phyloP scores from a whole-genome alignment of 1,140 invertebrate species.

The Neodiprion virginianus region DNA sequence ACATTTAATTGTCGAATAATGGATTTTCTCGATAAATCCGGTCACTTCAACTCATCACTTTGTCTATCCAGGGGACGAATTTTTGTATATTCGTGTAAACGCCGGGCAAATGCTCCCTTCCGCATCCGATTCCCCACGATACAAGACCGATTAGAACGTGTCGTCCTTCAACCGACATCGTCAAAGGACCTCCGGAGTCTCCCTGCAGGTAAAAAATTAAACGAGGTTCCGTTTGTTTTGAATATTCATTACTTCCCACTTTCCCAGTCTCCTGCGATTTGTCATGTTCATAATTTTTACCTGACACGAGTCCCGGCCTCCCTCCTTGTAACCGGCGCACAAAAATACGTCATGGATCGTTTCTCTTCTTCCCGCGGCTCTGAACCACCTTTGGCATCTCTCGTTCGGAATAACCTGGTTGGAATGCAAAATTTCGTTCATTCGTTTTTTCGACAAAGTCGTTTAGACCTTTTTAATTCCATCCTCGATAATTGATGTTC shows the following conservation, averaged over 20 bases:
- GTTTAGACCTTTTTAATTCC: no score
- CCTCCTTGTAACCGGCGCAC: conserved; percentile 91
- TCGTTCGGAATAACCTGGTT: conserved; percentile 88
- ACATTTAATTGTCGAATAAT: neutral
- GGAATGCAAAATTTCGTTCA: no score
- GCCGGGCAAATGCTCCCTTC: conserved; percentile 86
- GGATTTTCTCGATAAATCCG: neutral
- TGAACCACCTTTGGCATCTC: conserved; percentile 90
- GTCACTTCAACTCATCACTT: conserved; percentile 69
- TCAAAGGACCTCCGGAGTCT: conserved; percentile 84
- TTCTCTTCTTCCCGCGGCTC: conserved; percentile 85
- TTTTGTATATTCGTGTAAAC: conserved; percentile 92
- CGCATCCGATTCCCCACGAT: conserved; percentile 91
- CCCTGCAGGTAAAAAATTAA: conserved; percentile 62
- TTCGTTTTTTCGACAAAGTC: no score
- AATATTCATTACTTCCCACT: conserved; percentile 4
- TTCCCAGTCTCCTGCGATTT: neutral
- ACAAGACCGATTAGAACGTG: conserved; percentile 87
- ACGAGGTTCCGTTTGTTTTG: neutral
- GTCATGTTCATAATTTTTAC: conserved; percentile 29
- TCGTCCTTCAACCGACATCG: conserved; percentile 80
- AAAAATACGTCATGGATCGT: conserved; percentile 93
- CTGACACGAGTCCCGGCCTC: conserved; percentile 73
- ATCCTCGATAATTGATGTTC: no score
- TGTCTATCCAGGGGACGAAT: conserved; percentile 91